phyloP scores from a whole-genome alignment of 2,888 invertebrate genomes.

The Onthophagus sagittarius region DNA sequence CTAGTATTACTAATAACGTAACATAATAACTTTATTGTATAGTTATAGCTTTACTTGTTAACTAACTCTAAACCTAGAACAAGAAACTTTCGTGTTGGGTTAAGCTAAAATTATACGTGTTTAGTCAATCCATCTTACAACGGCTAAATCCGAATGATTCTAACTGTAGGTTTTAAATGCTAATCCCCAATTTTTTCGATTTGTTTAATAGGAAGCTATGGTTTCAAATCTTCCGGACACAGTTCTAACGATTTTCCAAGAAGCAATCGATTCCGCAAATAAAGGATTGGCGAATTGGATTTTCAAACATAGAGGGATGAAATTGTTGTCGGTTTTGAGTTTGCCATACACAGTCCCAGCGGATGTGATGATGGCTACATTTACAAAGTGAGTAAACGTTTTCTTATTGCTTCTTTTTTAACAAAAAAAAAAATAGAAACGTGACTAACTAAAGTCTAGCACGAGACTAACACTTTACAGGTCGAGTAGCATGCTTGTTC shows the following conservation, averaged over 20 bases:
- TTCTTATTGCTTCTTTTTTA: neutral
- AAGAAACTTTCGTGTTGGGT: too few species aligned
- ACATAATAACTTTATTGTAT: too few species aligned
- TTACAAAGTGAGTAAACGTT: slow-evolving; percentile 71
- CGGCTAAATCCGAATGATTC: too few species aligned
- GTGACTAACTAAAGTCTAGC: neutral
- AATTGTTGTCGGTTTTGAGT: slow-evolving; percentile 73
- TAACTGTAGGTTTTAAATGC: too few species aligned
- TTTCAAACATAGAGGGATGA: slow-evolving; percentile 78
- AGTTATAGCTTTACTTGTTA: too few species aligned
- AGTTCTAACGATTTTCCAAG: slow-evolving; percentile 86
- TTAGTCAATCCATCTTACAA: too few species aligned
- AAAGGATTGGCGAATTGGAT: slow-evolving; percentile 88
- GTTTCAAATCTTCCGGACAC: slow-evolving; percentile 86
- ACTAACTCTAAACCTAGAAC: too few species aligned
- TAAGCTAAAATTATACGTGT: too few species aligned
- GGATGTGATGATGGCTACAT: slow-evolving; percentile 81
- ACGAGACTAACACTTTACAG: neutral
- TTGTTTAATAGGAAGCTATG: slow-evolving; percentile 81
- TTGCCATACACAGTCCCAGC: slow-evolving; percentile 85
- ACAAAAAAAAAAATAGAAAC: neutral
- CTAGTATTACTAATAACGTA: too few species aligned
- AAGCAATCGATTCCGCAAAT: slow-evolving; percentile 89
- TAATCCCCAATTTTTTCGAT: too few species aligned
- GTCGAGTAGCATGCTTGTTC: slow-evolving; percentile 29